phyloP scores from a whole-genome alignment of 2,113 vertebrate genomes.

The Sitta europaea region DNA sequence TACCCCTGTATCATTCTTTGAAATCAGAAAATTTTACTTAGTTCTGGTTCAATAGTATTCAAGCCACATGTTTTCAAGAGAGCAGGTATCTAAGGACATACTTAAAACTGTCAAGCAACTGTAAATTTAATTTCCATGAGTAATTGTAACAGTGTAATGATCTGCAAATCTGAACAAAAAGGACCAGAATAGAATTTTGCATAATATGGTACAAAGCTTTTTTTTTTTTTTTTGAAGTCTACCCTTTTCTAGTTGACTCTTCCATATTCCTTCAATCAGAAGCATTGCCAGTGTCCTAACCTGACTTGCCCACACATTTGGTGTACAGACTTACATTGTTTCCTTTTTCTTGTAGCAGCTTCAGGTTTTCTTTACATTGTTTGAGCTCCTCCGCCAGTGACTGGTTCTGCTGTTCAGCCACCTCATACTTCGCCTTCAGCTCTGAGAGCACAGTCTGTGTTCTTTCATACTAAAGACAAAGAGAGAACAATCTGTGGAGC shows the following conservation, averaged over 20 bases:
- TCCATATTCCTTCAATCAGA: background rate
- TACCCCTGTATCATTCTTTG: background rate
- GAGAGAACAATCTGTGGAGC: conserved; percentile 62
- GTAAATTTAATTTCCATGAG: background rate
- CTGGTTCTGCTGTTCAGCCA: conserved; percentile 90
- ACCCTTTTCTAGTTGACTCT: background rate
- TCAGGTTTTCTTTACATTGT: conserved; percentile 91
- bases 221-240: background rate
- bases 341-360: conserved; percentile 93
- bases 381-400: conserved; percentile 91
- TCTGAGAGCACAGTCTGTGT: conserved; percentile 88
- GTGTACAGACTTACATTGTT: conserved; percentile 86
- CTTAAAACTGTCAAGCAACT: background rate
- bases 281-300: background rate
- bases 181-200: background rate
- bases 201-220: background rate
- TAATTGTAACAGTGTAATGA: background rate
- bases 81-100: background rate
- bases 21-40: background rate
- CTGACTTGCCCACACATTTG: background rate
- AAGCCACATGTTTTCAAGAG: background rate
- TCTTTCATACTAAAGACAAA: conserved; percentile 86
- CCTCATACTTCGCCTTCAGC: conserved; percentile 86
- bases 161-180: background rate
- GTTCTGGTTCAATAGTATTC: background rate